Evolutionary conservation across 2,888 invertebrate genomes (phyloP).

Genomic region (Thecocarcelia acutangulata): DNA sequence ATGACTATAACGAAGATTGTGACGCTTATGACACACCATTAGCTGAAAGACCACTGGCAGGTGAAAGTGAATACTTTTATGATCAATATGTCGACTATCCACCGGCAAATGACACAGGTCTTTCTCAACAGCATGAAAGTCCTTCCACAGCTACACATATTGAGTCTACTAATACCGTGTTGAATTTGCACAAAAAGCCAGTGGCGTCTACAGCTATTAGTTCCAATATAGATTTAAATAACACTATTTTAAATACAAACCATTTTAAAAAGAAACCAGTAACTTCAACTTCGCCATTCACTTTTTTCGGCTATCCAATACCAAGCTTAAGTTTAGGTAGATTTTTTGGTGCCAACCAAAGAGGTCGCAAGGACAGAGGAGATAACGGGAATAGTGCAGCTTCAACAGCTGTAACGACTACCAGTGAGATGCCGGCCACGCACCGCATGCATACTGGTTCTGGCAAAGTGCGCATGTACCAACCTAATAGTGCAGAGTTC

Average conservation of each 20-base stretch:
- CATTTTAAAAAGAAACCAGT: constrained; percentile 77
- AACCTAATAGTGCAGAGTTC: constrained; percentile 79
- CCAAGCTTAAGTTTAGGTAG: constrained; percentile 88
- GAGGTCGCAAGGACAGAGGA: constrained; percentile 79
- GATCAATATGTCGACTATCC: constrained; percentile 92
- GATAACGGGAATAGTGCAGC: constrained; percentile 66
- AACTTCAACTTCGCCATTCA: constrained; percentile 83
- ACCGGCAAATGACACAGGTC: constrained; percentile 78
- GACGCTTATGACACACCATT: constrained; percentile 76
- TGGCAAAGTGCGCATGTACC: constrained; percentile 80
- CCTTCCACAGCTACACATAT: constrained; percentile 39
- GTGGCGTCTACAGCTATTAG: constrained; percentile 82
- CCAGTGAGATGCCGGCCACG: constrained; percentile 74
- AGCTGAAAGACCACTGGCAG: constrained; percentile 85
- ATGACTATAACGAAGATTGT: constrained; percentile 82
- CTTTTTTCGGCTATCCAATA: constrained; percentile 92
- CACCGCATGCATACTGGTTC: constrained; percentile 75
- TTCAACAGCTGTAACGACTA: constrained; percentile 18
- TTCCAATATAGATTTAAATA: constrained; percentile 83
- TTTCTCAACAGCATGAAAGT: constrained; percentile 43
- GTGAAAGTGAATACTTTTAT: constrained; percentile 91
- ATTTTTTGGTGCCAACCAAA: constrained; percentile 82
- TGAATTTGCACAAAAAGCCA: constrained; percentile 74
- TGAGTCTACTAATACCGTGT: constrained; percentile 77
- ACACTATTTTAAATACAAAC: constrained; percentile 80